Conservation (phyloP, 2,113 vertebrate genomes). For the Nycticebus coucang region DNA sequence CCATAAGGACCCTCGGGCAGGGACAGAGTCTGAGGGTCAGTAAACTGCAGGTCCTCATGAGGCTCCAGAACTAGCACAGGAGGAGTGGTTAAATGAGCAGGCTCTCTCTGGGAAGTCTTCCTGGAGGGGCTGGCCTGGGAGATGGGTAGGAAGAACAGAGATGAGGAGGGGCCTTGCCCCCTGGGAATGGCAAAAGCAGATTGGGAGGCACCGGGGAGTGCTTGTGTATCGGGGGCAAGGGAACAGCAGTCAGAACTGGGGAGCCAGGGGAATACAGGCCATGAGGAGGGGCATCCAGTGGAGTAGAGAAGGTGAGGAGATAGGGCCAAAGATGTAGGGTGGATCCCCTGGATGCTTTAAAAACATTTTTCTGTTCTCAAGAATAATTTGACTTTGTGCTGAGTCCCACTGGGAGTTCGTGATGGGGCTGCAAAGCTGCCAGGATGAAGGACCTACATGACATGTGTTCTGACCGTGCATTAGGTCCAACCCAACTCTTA, state of each 20-base stretch:
- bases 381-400: not conserved
- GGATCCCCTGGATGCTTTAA: not conserved
- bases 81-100: not conserved
- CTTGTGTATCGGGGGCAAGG: not conserved
- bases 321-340: not conserved
- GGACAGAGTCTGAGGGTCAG: not conserved
- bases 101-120: not conserved
- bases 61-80: not conserved
- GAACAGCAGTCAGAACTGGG: not conserved
- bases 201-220: not conserved
- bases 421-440: not conserved
- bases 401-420: not conserved
- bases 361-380: not conserved
- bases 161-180: fast-evolving
- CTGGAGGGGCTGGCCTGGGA: not conserved
- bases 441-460: not conserved
- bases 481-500: not conserved
- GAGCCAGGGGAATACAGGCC: not conserved
- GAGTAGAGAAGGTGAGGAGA: fast-evolving
- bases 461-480: not conserved
- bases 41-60: not conserved
- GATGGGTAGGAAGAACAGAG: not conserved
- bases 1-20: not conserved
- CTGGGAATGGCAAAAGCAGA: not conserved
- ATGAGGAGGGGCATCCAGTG: too few relatives aligned